Conservation (phyloP, 2,888 invertebrate species). For the Pogonocherus hispidulus region DNA sequence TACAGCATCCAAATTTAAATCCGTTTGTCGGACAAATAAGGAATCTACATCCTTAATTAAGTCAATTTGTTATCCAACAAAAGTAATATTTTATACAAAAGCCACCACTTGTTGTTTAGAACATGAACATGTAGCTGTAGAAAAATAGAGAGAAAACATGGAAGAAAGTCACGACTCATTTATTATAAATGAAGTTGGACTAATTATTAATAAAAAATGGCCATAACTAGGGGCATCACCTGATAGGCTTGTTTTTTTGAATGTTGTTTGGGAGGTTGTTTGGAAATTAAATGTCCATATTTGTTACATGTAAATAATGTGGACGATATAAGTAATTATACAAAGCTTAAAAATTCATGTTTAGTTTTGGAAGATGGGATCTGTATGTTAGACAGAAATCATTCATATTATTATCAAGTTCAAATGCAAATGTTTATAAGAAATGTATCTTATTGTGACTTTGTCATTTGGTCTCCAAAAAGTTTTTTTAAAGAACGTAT, state of each 20-base stretch:
- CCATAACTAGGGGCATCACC: too few relatives aligned
- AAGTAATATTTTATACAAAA: background rate
- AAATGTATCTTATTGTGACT: background rate
- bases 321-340: too few relatives aligned
- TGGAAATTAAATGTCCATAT: constrained; percentile 43
- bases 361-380: too few relatives aligned
- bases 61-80: constrained; percentile 1
- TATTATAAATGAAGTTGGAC: background rate
- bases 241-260: constrained; percentile 26
- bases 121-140: background rate
- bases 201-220: background rate
- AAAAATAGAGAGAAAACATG: background rate
- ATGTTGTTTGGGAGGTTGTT: constrained; percentile 34
- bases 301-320: constrained; percentile 17
- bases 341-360: too few relatives aligned
- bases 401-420: background rate
- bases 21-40: constrained; percentile 1
- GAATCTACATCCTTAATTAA: background rate
- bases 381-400: too few relatives aligned
- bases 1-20: constrained; percentile 6
- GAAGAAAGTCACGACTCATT: background rate
- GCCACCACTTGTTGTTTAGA: background rate
- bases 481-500: too few relatives aligned
- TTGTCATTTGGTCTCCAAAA: background rate
- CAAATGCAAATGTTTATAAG: background rate